Percentiles rank a stretch among this genome's conserved stretches.
These are phyloP conservation scores for Himantopus leucocephalus DNA, from an alignment of 2,113 vertebrate species.

Conservation along the genomic window DNA sequence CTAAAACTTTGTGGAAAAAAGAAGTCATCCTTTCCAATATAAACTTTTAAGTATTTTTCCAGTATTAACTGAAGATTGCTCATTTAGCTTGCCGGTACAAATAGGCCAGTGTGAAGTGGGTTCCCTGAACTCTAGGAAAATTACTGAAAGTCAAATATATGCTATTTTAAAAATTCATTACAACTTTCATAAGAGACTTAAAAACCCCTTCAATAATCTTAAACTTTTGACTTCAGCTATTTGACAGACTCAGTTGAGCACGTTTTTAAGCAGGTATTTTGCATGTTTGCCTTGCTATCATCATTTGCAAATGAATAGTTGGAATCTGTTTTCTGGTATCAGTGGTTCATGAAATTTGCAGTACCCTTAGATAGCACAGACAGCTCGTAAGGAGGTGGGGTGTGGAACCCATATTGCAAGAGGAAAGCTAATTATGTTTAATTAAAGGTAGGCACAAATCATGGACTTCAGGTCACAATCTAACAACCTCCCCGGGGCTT, in stretches of 20 bases:
- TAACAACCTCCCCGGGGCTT: background rate
- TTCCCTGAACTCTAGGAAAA: background rate
- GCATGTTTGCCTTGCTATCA: background rate
- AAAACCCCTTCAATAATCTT: background rate
- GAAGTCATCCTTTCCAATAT: background rate
- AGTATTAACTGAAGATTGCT: background rate
- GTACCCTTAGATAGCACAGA: background rate
- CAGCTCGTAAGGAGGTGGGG: background rate
- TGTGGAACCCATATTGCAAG: background rate
- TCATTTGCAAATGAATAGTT: background rate
- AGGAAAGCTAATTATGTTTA: background rate
- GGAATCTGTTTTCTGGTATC: background rate
- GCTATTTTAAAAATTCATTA: background rate
- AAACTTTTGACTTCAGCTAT: background rate
- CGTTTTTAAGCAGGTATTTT: background rate
- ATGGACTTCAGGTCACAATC: background rate
- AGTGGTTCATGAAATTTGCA: background rate
- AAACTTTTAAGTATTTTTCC: background rate
- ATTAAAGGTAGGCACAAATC: conserved; percentile 9
- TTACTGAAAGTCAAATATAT: background rate
- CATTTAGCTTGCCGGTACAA: background rate
- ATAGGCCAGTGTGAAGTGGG: background rate
- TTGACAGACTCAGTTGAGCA: background rate
- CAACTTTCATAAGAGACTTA: background rate
- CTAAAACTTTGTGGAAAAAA: background rate